phyloP scores from a whole-genome alignment of 2,888 invertebrate species.

The Hemistola chrysoprasaria region DNA sequence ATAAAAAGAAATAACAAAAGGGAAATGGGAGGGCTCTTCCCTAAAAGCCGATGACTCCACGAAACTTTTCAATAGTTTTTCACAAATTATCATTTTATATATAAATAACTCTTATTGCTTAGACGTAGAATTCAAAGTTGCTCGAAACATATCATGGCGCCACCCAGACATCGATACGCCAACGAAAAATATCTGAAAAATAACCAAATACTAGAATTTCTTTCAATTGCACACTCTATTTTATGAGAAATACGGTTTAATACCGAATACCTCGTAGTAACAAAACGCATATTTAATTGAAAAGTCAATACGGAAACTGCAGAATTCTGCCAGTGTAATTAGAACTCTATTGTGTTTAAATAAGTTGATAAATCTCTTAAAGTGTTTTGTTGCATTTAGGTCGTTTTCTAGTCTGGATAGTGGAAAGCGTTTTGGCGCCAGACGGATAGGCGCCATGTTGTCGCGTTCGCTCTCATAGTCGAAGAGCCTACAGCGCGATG shows the following conservation, averaged over 20 bases:
- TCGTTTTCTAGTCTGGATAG: constrained; percentile 38
- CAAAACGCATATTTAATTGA: constrained; percentile 39
- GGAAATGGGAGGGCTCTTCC: no score
- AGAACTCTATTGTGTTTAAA: not conserved
- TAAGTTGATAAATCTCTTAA: not conserved
- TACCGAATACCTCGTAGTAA: constrained; percentile 19
- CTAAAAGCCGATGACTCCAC: constrained; percentile 13
- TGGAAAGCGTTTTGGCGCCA: constrained; percentile 60
- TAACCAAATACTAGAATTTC: constrained; percentile 13
- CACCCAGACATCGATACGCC: constrained; percentile 49
- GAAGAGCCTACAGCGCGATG: no score
- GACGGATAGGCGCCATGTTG: constrained; percentile 63
- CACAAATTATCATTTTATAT: not conserved
- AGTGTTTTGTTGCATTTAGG: constrained; percentile 19
- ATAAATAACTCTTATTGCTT: not conserved
- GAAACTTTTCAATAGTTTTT: constrained; percentile 15
- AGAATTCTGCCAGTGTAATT: constrained; percentile 18
- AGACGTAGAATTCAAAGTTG: constrained; percentile 9
- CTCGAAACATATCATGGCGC: constrained; percentile 36
- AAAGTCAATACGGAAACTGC: constrained; percentile 47
- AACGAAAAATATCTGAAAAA: constrained; percentile 35
- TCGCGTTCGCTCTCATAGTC: constrained; percentile 32
- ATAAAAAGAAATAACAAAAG: constrained; percentile 1
- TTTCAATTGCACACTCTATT: constrained; percentile 17
- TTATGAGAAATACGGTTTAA: not conserved